Evolutionary conservation across 1,140 invertebrate species (phyloP), one percentile per base, ranked within the genome.

Genomic region (Pentalonia nigronervosa): DNA sequence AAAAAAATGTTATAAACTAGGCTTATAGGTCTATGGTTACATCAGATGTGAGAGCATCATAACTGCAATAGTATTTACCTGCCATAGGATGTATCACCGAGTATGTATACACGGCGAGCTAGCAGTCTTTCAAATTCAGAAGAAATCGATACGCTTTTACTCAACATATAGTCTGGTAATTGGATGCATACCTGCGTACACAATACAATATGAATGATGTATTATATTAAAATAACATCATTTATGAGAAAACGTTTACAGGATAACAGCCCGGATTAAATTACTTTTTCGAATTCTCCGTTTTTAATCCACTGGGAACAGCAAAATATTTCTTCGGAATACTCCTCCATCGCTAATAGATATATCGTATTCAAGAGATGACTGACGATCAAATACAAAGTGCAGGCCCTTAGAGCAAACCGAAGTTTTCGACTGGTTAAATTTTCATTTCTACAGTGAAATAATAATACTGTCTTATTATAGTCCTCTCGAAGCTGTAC

Each of bases 41-140:
- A 41, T 41, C 4, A 41, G 41, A 41, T 41, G 41, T 41, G 41
- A 41, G 1, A 41, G n/a, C n/a, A n/a, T n/a, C n/a, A 41, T 41
- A 50, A 20, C 17, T 17, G 14, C 25, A 47, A 7, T 14, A 86
- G 30, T 47, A 25, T 30, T 86, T 11, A 98, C 97, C 97, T 99
- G 94, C 98, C 98, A 95, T 98, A 99, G 21, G 98, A 97, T 36
- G 98, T 98, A 94, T 99, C 98, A n/a, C 97, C 98, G 45, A 99
- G 95, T 94, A 99, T 97, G 94, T 97, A 99, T 2, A 98, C 95
- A 94, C 97, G 96, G 94, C 95, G 95, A 36, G 96, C 95, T 81
- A 96, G 94, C 94, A 94, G 94, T 87, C 96, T 95, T 95, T 97
- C 96, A 30, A 99, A 95, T 94, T 95, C 95, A 86, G 96, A 95